phyloP scores from a whole-genome alignment of 2,888 invertebrate genomes.

The Synanthedon tipuliformis region DNA sequence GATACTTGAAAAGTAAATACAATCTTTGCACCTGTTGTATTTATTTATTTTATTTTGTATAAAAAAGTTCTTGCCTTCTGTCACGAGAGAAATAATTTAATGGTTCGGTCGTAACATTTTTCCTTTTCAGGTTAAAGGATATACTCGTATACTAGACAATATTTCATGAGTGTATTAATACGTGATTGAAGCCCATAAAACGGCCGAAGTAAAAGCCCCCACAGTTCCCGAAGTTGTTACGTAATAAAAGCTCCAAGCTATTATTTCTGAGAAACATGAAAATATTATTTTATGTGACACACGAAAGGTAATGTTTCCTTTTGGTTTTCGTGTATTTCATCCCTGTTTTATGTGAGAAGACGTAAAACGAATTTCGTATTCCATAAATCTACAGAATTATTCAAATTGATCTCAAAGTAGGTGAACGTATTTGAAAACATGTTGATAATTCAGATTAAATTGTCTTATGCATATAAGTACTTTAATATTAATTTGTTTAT shows the following conservation, averaged over 20 bases:
- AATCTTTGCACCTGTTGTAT: too few relatives aligned
- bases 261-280: not conserved
- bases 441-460: not conserved
- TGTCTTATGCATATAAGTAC: not conserved
- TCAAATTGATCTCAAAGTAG: not conserved
- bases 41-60: too few relatives aligned
- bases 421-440: not conserved
- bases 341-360: slow-evolving; percentile 3
- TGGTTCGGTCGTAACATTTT: too few relatives aligned
- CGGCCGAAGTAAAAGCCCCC: not conserved
- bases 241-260: not conserved
- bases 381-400: not conserved
- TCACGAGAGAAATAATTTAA: too few relatives aligned
- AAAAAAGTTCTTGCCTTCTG: too few relatives aligned
- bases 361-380: not conserved
- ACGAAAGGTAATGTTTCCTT: not conserved
- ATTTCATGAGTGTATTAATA: not conserved
- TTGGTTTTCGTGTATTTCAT: slow-evolving; percentile 3
- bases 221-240: not conserved
- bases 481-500: not conserved
- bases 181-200: not conserved
- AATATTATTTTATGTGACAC: not conserved
- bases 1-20: too few relatives aligned
- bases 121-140: too few relatives aligned
- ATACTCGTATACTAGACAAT: too few relatives aligned